Base-by-base conservation (phyloP, 2,888 invertebrate species). In the Agrenia bidenticulata region DNA sequence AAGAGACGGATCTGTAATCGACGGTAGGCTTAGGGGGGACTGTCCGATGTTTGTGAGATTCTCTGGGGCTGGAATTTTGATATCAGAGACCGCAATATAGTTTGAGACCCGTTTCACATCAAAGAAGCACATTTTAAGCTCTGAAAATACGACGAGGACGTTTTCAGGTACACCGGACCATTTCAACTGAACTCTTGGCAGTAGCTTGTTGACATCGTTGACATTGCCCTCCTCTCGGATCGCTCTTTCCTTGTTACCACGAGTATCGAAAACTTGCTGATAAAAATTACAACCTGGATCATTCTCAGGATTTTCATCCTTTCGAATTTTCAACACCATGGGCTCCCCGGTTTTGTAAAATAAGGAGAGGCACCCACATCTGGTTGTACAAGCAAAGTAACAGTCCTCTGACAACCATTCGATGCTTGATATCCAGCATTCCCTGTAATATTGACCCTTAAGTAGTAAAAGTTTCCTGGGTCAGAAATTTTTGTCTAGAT, bases 381-480 rank as follows among this genome's bases (percentile, higher is more conserved):
- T 19, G 9, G 63, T 66, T 19, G 63, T 59, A 21, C 53, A 55
- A 15, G 66, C 66, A 45, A 63, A 55, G 51, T 63, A 66, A 4
- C 55, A 59, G n/a, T 66, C 60, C 19, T 63, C 66, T 26, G 63
- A 59, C 15, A 66, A 17, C 66, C 66, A 66, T 45, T 62, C 55
- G 1, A 62, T 32, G 21, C 49, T 27, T 1, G 62, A 56, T 9
- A 62, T 45, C 55, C 55, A 62, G 32, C 62, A 62, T 5, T 49
- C 55, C 21, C 37, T 60, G 27, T 7, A 23, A 24, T n/a, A n/a
- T n/a, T 53, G 19, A 13, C 19, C 11, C 23, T 23, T 24, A n/a
- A 21, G 24, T 21, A 17, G 5, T 13, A n/a, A 26, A 7, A 21
- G 9, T 27, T 26, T 54, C 2, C n/a, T n/a, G n/a, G n/a, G n/a